phyloP scores from a whole-genome alignment of 2,888 invertebrate genomes.

The Coenonympha arcania region DNA sequence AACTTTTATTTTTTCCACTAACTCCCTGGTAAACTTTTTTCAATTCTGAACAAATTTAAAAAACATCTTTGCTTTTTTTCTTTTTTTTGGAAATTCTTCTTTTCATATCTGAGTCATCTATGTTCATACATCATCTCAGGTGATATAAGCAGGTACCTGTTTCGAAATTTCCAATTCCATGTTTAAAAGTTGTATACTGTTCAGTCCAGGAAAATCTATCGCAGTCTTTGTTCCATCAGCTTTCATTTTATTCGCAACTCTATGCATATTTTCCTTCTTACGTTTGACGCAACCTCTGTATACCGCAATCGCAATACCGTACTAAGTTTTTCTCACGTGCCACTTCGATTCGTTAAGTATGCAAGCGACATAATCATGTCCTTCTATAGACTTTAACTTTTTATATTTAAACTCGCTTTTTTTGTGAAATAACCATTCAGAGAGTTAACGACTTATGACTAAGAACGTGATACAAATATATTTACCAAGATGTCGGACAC shows the following conservation, averaged over 20 bases:
- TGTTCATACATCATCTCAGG: too few relatives aligned
- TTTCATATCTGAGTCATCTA: too few relatives aligned
- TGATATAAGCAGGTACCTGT: too few relatives aligned
- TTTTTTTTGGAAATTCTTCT: too few relatives aligned
- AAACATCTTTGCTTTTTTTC: too few relatives aligned
- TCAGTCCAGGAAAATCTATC: too few relatives aligned
- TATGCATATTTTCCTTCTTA: constrained; percentile 18
- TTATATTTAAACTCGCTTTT: constrained; percentile 46
- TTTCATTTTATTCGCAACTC: constrained; percentile 16
- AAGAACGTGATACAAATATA: constrained; percentile 66
- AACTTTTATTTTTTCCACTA: neutral
- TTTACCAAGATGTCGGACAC: constrained; percentile 48
- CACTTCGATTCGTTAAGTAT: constrained; percentile 41
- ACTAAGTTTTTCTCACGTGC: constrained; percentile 55
- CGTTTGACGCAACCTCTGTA: constrained; percentile 23
- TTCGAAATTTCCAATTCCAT: too few relatives aligned
- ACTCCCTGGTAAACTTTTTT: neutral
- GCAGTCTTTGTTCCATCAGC: too few relatives aligned
- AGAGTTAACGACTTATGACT: constrained; percentile 61
- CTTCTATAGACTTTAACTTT: constrained; percentile 48
- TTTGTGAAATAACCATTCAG: constrained; percentile 43
- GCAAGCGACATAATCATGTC: constrained; percentile 47
- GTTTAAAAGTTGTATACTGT: too few relatives aligned
- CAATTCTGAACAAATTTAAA: too few relatives aligned
- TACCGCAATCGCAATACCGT: constrained; percentile 24